These are phyloP conservation scores for Poecile atricapillus DNA, from an alignment of 2,113 vertebrate species.

Conservation along the genomic window DNA sequence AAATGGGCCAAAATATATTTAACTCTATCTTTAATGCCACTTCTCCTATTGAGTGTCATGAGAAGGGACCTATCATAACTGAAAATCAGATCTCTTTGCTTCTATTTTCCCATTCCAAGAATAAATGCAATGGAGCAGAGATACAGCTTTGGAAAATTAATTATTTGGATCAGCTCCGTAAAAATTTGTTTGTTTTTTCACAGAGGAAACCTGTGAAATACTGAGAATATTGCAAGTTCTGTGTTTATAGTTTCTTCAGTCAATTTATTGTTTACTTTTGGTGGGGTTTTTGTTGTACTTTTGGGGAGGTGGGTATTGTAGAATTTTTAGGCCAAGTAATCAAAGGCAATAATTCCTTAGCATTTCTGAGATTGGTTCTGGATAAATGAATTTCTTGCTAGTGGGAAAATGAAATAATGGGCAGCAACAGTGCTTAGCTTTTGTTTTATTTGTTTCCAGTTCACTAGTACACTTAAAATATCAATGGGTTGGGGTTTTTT, in stretches of 20 bases:
- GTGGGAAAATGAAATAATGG: neutral
- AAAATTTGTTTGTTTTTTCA: neutral
- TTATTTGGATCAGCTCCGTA: neutral
- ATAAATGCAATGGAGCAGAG: neutral
- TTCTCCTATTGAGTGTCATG: neutral
- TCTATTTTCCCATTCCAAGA: neutral
- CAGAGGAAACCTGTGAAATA: neutral
- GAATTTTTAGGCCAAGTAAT: neutral
- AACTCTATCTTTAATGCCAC: neutral
- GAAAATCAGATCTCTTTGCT: neutral
- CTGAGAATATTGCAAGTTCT: neutral
- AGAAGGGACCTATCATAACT: neutral
- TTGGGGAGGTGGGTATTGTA: accelerated
- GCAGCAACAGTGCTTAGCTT: neutral
- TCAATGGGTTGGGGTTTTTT: accelerated
- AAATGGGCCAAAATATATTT: neutral
- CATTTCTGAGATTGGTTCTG: neutral
- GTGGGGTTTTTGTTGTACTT: neutral
- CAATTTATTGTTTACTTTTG: neutral
- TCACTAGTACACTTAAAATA: neutral
- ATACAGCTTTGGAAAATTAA: accelerated
- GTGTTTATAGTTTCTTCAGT: neutral
- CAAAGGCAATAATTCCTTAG: neutral
- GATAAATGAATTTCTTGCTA: neutral
- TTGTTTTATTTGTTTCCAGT: neutral